Conservation (phyloP, 2,888 invertebrate genomes). For the Helicoverpa assulta region DNA sequence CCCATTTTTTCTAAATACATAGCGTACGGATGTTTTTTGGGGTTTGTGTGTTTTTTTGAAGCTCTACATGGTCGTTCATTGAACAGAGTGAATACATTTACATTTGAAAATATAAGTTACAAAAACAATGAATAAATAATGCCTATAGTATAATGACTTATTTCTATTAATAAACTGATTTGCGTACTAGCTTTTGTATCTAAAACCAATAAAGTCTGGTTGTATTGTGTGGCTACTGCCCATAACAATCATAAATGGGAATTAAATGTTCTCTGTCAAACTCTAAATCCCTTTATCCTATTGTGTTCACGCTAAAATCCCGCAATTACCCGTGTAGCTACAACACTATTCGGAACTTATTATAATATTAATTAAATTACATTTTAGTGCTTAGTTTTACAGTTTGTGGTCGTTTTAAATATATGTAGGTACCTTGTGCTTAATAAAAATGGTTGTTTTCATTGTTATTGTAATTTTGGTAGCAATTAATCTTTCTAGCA, state of each 20-base stretch:
- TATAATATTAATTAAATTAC: slow-evolving; percentile 64
- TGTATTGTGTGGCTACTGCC: not conserved
- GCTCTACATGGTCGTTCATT: slow-evolving; percentile 15
- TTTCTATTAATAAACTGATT: no score
- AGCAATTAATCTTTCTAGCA: not conserved
- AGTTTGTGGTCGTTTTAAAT: slow-evolving; percentile 44
- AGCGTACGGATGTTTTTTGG: slow-evolving; percentile 29
- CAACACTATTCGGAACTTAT: slow-evolving; percentile 57
- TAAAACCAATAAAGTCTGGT: no score
- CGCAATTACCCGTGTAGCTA: slow-evolving; percentile 28
- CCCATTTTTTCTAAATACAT: slow-evolving; percentile 21
- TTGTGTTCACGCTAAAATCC: slow-evolving; percentile 24
- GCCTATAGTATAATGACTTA: no score
- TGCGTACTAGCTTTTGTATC: no score
- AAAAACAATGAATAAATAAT: no score
- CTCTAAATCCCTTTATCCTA: slow-evolving; percentile 33
- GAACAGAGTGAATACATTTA: no score
- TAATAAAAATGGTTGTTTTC: slow-evolving; percentile 34
- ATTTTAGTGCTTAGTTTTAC: slow-evolving; percentile 57
- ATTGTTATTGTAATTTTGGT: slow-evolving; percentile 21
- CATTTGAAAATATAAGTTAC: no score
- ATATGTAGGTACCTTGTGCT: slow-evolving; percentile 38
- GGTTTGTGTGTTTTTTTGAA: slow-evolving; percentile 44
- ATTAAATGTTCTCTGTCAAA: slow-evolving; percentile 18
- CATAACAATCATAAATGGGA: slow-evolving; percentile 6